Conservation (phyloP, 2,797 vertebrate genomes). For the Anisognathus igniventris region DNA sequence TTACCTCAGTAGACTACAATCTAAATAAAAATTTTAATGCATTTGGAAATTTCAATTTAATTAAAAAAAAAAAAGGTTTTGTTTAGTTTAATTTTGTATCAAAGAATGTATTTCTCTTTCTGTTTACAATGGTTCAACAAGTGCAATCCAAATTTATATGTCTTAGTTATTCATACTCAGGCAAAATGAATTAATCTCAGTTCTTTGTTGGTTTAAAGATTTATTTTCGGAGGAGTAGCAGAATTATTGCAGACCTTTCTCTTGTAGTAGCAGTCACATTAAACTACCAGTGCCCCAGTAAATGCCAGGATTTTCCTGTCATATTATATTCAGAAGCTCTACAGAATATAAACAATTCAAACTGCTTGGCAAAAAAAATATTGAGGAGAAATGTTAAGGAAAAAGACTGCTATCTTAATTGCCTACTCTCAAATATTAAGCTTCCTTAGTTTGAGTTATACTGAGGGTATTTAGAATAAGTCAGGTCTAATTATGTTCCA, state of each 20-base stretch:
- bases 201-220: background rate
- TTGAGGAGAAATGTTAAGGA: background rate
- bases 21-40: background rate
- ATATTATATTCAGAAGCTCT: background rate
- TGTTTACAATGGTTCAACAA: background rate
- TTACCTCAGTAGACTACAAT: background rate
- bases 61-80: background rate
- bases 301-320: background rate
- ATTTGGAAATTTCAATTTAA: background rate
- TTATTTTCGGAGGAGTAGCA: background rate
- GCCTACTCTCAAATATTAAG: constrained; percentile 13
- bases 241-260: background rate
- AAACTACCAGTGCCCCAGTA: background rate
- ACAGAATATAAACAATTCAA: constrained; percentile 1
- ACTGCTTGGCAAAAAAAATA: background rate
- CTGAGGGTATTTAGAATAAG: constrained; percentile 2
- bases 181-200: background rate
- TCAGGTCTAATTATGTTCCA: constrained; percentile 32
- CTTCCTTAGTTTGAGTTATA: background rate
- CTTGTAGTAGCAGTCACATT: background rate
- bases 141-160: background rate
- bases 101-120: background rate
- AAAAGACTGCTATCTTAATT: constrained; percentile 35
- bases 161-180: background rate
- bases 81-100: background rate